Conservation (phyloP, 2,888 invertebrate genomes). For the Papilio elwesi region DNA sequence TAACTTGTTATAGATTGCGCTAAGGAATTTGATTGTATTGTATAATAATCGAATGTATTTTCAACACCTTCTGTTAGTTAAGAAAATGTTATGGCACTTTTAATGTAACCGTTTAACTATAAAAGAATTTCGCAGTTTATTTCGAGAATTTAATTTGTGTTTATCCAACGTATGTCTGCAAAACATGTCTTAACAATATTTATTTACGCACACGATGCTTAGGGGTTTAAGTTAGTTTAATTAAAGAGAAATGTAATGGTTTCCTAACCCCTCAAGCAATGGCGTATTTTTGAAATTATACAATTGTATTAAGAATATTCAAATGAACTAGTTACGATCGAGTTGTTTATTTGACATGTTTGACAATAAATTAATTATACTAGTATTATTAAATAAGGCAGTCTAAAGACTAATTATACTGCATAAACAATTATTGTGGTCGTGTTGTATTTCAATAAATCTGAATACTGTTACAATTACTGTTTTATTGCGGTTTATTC, state of each 20-base stretch:
- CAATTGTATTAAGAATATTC: neutral
- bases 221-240: neutral
- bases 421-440: constrained; percentile 73
- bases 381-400: constrained; percentile 73
- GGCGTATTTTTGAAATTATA: constrained; percentile 4
- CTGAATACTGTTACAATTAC: constrained; percentile 66
- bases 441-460: constrained; percentile 81
- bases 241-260: neutral
- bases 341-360: constrained; percentile 72
- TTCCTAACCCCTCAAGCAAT: neutral
- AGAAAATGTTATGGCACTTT: constrained; percentile 27
- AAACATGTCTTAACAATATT: constrained; percentile 29
- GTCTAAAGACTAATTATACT: constrained; percentile 68
- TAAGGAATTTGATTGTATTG: too few species aligned
- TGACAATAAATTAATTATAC: constrained; percentile 79
- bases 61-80: constrained; percentile 9
- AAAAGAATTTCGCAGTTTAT: constrained; percentile 14
- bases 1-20: neutral
- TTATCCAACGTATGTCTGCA: constrained; percentile 1
- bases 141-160: constrained; percentile 1
- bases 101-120: constrained; percentile 7
- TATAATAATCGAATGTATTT: too few species aligned
- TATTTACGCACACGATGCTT: constrained; percentile 13
- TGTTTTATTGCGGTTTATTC: constrained; percentile 42
- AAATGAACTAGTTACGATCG: constrained; percentile 18